phyloP scores from a whole-genome alignment of 2,113 vertebrate genomes.

The Crotalus helleri region DNA sequence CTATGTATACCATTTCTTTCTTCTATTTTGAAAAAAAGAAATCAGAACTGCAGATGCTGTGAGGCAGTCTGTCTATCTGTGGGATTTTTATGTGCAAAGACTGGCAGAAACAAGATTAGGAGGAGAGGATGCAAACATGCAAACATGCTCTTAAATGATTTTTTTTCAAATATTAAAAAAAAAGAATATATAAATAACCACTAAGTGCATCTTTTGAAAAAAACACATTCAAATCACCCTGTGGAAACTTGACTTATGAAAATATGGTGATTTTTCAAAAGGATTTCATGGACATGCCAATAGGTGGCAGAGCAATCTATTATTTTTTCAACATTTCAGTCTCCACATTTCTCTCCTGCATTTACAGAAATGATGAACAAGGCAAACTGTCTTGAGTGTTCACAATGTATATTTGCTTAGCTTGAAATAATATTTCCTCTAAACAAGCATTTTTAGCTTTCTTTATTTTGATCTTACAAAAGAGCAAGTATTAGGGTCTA shows the following conservation, averaged over 20 bases:
- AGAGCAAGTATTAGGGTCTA: background rate
- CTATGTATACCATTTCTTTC: background rate
- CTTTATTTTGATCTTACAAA: slow-evolving; percentile 8
- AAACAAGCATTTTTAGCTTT: background rate
- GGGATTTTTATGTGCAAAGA: background rate
- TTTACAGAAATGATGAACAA: background rate
- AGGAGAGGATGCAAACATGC: background rate
- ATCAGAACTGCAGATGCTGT: background rate
- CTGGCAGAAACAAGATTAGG: background rate
- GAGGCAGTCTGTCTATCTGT: background rate
- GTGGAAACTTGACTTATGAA: slow-evolving; percentile 3
- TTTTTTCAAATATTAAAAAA: background rate
- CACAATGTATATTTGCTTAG: background rate
- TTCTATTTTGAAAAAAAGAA: background rate
- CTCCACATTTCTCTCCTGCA: background rate
- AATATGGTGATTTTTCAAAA: slow-evolving; percentile 2
- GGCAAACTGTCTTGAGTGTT: background rate
- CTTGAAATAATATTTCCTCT: rapidly evolving
- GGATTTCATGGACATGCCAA: slow-evolving; percentile 54
- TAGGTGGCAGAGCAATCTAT: slow-evolving; percentile 70
- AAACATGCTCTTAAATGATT: background rate
- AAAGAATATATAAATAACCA: background rate
- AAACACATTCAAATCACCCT: background rate
- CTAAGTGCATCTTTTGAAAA: background rate
- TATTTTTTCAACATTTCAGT: background rate